Conservation (phyloP, 2,888 invertebrate species). For the Mythimna pallens region DNA sequence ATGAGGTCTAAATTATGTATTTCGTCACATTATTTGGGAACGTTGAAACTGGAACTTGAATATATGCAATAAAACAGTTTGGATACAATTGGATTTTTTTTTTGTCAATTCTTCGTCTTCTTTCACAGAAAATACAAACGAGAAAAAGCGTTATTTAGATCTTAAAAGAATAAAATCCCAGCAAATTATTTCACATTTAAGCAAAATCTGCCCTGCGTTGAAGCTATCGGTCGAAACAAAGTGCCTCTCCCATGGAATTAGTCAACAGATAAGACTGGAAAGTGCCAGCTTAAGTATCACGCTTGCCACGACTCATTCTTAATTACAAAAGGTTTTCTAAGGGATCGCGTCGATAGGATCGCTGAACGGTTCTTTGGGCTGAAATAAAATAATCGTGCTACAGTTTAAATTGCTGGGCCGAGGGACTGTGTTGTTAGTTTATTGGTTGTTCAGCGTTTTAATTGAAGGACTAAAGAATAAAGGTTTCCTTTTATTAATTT, state of each 20-base stretch:
- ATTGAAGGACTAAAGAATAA: constrained; percentile 50
- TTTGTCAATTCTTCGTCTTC: not conserved
- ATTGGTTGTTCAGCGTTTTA: constrained; percentile 48
- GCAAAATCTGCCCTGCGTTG: constrained; percentile 16
- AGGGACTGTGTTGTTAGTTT: constrained; percentile 15
- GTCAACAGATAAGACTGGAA: constrained; percentile 54
- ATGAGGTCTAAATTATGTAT: constrained; percentile 15
- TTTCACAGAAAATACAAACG: not conserved
- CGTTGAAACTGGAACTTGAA: not conserved
- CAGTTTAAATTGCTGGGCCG: constrained; percentile 25
- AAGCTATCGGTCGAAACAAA: constrained; percentile 50
- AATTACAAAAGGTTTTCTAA: constrained; percentile 57
- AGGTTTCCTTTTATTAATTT: constrained; percentile 62
- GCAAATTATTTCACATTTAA: constrained; percentile 15
- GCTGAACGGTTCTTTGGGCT: constrained; percentile 37
- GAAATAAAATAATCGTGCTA: constrained; percentile 40
- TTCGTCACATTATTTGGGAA: not conserved
- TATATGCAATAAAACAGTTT: not conserved
- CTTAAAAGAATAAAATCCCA: constrained; percentile 21
- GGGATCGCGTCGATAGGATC: constrained; percentile 44
- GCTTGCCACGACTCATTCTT: constrained; percentile 56
- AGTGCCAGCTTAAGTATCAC: constrained; percentile 49
- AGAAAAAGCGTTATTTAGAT: not conserved
- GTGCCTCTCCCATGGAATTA: constrained; percentile 46
- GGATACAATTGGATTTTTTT: not conserved